Base-by-base conservation (phyloP, 1,140 invertebrate genomes). In the Drosophila neocordata region DNA sequence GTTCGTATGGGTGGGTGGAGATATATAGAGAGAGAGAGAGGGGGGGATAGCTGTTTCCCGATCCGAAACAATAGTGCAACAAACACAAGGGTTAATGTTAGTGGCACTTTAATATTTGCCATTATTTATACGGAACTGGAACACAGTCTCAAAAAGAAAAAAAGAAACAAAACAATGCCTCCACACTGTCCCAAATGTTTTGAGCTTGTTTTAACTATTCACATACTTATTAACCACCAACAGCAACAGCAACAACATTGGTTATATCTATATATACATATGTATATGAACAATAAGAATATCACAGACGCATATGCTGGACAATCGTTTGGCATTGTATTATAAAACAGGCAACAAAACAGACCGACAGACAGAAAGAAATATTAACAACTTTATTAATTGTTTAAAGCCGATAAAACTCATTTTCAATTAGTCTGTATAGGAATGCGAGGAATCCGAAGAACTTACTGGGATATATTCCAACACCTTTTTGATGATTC, bases 241-340 rank as follows among this genome's bases (percentile, higher is more conserved):
- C 20, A 31, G 4, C 27, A 31, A 6, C 27, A 31, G 6, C 41
- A 24, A 20, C 58, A 61, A 41, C 27, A 56, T 15, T 20, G 41
- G n/a, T 27, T 44, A 58, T 35, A 15, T 64, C 4, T 31, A 31
- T 31, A 31, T 5, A 31, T 6, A 31, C 27, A 31, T 31, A 31
- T 31, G 6, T 31, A 31, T 31, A 66, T 64, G 62, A 58, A 73
- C 71, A 77, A 77, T 74, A 56, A 67, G 63, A 74, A 77, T 74
- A 70, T 66, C 71, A 56, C 27, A 59, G 41, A 6, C 38, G 38
- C 38, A 60, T 34, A 41, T 20, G 20, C 3, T 63, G 38, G 38
- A 77, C 74, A 77, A 77, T 77, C 53, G 62, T 11, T 18, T 15
- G 37, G 65, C 61, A 60, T 68, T 76, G 65, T 60, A 38, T 56